Percentiles rank a stretch among this genome's conserved stretches.
These are phyloP conservation scores for Cheilinus undulatus DNA, from an alignment of 2,113 vertebrate genomes.

Conservation along the genomic window DNA sequence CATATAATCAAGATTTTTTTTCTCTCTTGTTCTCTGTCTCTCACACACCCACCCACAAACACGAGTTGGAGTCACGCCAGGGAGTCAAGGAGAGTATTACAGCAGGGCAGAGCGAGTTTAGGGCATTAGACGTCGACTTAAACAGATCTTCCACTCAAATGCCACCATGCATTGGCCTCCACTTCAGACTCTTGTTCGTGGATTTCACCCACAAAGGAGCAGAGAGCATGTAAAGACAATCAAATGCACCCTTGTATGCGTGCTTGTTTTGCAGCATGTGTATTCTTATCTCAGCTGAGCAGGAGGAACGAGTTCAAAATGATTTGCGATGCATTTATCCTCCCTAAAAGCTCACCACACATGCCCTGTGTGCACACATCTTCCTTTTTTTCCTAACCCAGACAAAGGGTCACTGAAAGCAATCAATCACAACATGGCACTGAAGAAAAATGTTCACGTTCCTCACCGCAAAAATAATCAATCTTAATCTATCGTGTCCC, in stretches of 20 bases:
- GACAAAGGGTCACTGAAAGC: slow-evolving; percentile 55
- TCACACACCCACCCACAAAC: slow-evolving; percentile 15
- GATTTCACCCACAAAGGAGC: slow-evolving; percentile 5
- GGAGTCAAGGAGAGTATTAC: slow-evolving; percentile 29
- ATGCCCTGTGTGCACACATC: neutral
- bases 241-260: neutral
- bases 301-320: slow-evolving; percentile 55
- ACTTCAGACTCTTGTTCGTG: slow-evolving; percentile 20
- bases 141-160: slow-evolving; percentile 35
- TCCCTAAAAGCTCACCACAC: slow-evolving; percentile 37
- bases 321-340: slow-evolving; percentile 52
- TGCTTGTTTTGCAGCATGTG: slow-evolving; percentile 5
- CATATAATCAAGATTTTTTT: slow-evolving; percentile 6
- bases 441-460: slow-evolving; percentile 32
- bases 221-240: slow-evolving; percentile 34
- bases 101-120: slow-evolving; percentile 19
- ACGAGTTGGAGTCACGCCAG: slow-evolving; percentile 45
- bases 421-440: slow-evolving; percentile 41
- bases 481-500: slow-evolving; percentile 55
- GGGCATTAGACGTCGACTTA: slow-evolving; percentile 29
- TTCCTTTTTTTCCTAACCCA: slow-evolving; percentile 1
- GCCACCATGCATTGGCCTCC: slow-evolving; percentile 32
- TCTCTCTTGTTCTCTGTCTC: neutral
- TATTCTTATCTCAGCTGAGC: slow-evolving; percentile 52
- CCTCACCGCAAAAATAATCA: slow-evolving; percentile 41